A percentile compares a stretch with the other conserved stretches of the same genome.
Conservation (phyloP, 2,888 invertebrate species). For the Megalurothrips usitatus region DNA sequence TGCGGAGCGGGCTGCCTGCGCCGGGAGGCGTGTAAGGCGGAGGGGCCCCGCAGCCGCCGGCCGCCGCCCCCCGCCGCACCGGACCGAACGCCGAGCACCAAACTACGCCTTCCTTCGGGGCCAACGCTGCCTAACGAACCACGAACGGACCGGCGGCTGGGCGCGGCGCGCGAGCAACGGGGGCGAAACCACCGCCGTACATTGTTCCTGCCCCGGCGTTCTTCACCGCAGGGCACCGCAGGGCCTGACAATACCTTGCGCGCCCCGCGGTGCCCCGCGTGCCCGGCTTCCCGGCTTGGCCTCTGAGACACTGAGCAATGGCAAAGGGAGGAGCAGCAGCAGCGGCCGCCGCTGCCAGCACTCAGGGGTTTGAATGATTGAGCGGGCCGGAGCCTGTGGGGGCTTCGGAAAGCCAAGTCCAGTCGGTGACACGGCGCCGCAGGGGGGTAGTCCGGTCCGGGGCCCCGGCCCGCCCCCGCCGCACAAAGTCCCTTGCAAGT, state of each 20-base stretch:
- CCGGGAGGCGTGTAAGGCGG: background rate
- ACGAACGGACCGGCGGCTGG: background rate
- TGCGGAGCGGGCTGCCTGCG: background rate
- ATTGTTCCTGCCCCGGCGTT: no score
- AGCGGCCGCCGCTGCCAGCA: background rate
- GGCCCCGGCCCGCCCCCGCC: background rate
- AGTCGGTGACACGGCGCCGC: background rate
- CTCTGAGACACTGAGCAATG: background rate
- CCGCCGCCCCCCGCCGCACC: no score
- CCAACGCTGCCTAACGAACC: background rate
- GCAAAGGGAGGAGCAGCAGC: background rate
- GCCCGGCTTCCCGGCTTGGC: background rate
- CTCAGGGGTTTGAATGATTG: conserved; percentile 3
- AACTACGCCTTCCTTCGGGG: background rate
- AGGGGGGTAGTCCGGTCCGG: background rate
- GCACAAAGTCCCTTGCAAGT: background rate
- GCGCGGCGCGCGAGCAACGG: background rate
- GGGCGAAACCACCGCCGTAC: background rate
- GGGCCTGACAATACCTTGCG: no score
- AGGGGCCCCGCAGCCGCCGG: no score
- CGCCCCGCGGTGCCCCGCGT: background rate
- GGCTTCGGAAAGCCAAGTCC: background rate
- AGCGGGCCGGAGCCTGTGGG: background rate
- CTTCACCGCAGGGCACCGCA: no score
- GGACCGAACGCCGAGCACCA: background rate